phyloP scores from a whole-genome alignment of 2,797 vertebrate species.

The Tangara arthus region DNA sequence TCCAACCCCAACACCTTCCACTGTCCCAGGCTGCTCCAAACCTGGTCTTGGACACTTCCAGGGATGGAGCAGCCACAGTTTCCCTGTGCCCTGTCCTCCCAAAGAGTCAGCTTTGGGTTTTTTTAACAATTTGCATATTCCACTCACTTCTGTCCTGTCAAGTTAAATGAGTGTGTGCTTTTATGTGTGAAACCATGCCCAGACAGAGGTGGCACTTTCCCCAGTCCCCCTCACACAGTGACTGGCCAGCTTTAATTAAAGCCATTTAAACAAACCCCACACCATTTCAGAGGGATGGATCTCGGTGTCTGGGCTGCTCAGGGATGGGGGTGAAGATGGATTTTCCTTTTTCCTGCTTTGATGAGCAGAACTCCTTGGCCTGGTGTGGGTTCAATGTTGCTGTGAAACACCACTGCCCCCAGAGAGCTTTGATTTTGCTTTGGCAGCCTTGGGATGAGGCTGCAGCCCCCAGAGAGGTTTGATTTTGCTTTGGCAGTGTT shows the following conservation, averaged over 20 bases:
- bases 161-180: background rate
- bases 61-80: background rate
- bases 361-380: background rate
- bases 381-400: background rate
- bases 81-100: background rate
- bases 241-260: background rate
- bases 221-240: background rate
- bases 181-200: rapidly evolving
- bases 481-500: slow-evolving; percentile 21
- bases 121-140: background rate
- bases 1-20: background rate
- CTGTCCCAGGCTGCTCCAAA: background rate
- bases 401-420: slow-evolving; percentile 4
- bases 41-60: background rate
- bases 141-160: background rate
- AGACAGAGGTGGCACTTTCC: background rate
- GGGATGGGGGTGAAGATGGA: background rate
- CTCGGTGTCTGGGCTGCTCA: rapidly evolving
- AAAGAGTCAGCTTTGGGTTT: rapidly evolving
- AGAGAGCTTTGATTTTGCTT: slow-evolving; percentile 42
- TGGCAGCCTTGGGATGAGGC: slow-evolving; percentile 10
- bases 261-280: background rate
- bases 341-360: background rate
- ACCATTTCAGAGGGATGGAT: background rate
- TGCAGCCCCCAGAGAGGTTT: too few relatives aligned